Base-by-base conservation (phyloP, 2,888 invertebrate genomes). In the Venusia cambrica region DNA sequence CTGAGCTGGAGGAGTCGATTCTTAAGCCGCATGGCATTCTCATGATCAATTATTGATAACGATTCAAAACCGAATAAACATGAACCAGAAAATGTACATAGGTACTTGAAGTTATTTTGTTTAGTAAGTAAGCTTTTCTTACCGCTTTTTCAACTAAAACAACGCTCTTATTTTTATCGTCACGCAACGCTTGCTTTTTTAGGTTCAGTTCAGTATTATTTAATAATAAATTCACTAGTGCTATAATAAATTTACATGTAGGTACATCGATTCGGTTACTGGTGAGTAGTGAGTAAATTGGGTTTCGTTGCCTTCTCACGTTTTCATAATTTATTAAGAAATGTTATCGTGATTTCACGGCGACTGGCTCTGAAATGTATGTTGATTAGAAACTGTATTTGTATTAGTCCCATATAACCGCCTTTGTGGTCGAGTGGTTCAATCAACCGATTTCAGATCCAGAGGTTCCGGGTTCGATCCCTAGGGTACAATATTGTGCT, bases 201-300 rank as follows among this genome's bases (percentile, higher is more conserved):
- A 71, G 71, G 58, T 69, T 66, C 70, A 67, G n/a, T n/a, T n/a
- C n/a, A 62, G 72, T 69, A 76, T 79, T 81, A 81, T 80, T 75
- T 71, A 71, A 74, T 72, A 77, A 73, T 79, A 81, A 76, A 79
- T 80, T 47, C 73, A 74, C 72, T 68, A 63, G 59, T 69, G 64
- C 65, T 57, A 59, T 60, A 68, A 69, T 73, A 61, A 67, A 78
- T 76, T 79, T 73, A 75, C 73, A 75, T 48, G n/a, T n/a, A n/a
- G n/a, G n/a, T n/a, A 72, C 64, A 64, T 62, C 62, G 73, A 73
- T 71, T 74, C 68, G 62, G 59, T 62, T 57, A 56, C 58, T 63
- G 77, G 68, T 83, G 78, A 83, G 64, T 76, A 66, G 69, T 68
- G 70, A 68, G 79, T 78, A 78, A 80, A 80, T 80, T 65, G 70